A percentile compares a stretch with the other conserved stretches of the same genome.
These are phyloP conservation scores for Kryphioiulus occultus DNA, from an alignment of 2,888 invertebrate genomes.

Conservation along the genomic window DNA sequence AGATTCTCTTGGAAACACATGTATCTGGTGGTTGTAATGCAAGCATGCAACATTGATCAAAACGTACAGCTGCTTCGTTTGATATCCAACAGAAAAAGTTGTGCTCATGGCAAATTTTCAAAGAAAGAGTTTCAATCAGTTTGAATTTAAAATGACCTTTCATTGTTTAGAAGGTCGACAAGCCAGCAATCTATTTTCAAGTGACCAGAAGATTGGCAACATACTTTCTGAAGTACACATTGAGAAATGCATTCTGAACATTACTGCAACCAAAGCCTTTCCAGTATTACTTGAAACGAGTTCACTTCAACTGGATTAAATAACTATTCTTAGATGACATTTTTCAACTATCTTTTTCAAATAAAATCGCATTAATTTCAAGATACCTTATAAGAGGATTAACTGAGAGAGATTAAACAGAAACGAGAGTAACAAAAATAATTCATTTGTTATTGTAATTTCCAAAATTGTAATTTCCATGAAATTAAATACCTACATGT, in stretches of 20 bases:
- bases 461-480: no score
- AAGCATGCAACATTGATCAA: constrained; percentile 3
- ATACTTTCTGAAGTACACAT: not conserved
- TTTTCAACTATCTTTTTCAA: no score
- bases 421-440: no score
- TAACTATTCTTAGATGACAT: no score
- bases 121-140: not conserved
- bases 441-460: no score
- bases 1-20: not conserved
- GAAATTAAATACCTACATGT: no score
- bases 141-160: not conserved
- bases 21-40: constrained; percentile 7
- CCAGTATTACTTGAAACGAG: no score
- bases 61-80: not conserved
- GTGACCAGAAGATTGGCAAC: not conserved
- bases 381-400: no score
- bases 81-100: not conserved
- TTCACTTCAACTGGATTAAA: no score
- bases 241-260: not conserved
- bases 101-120: not conserved
- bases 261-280: not conserved
- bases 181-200: not conserved
- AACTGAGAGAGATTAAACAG: no score
- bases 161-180: not conserved
- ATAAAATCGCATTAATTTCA: no score